These are phyloP conservation scores for Staurois parvus DNA, from an alignment of 2,797 vertebrate genomes.

Conservation along the genomic window DNA sequence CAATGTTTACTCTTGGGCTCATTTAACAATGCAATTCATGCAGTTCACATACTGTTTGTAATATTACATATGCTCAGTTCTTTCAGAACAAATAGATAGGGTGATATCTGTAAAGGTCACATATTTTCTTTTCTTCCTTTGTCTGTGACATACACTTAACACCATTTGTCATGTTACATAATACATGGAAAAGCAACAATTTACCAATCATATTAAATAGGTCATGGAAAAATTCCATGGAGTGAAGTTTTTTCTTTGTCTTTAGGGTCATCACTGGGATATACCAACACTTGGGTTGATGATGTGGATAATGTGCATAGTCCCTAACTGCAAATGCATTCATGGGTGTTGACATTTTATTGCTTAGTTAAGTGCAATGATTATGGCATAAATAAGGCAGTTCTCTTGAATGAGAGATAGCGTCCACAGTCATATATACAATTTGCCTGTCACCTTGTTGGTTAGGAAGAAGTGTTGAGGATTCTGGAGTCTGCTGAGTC, in stretches of 20 bases:
- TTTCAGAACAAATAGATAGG: slow-evolving; percentile 74
- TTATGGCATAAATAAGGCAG: slow-evolving; percentile 70
- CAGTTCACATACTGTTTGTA: slow-evolving; percentile 82
- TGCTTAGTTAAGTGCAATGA: slow-evolving; percentile 19
- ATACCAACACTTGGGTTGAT: not conserved
- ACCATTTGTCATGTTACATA: not conserved
- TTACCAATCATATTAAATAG: slow-evolving; percentile 9
- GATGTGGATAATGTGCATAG: slow-evolving; percentile 20
- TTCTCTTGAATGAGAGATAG: not conserved
- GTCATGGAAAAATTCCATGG: not conserved
- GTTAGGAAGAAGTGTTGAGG: slow-evolving; percentile 88
- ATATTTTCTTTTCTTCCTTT: slow-evolving; percentile 9
- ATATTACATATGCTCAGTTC: slow-evolving; percentile 75
- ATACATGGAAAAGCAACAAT: not conserved
- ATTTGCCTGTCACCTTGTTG: not conserved
- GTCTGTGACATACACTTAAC: not conserved
- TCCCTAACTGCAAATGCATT: slow-evolving; percentile 8
- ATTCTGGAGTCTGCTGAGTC: slow-evolving; percentile 95
- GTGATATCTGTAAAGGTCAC: slow-evolving; percentile 62
- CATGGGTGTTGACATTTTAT: slow-evolving; percentile 25
- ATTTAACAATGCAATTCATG: slow-evolving; percentile 92
- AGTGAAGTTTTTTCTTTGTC: not conserved
- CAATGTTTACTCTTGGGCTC: slow-evolving; percentile 84
- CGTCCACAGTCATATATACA: slow-evolving; percentile 4
- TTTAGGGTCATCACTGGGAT: not conserved